Base-by-base conservation (phyloP, 1,140 invertebrate genomes). In the Aphidius gifuensis region DNA sequence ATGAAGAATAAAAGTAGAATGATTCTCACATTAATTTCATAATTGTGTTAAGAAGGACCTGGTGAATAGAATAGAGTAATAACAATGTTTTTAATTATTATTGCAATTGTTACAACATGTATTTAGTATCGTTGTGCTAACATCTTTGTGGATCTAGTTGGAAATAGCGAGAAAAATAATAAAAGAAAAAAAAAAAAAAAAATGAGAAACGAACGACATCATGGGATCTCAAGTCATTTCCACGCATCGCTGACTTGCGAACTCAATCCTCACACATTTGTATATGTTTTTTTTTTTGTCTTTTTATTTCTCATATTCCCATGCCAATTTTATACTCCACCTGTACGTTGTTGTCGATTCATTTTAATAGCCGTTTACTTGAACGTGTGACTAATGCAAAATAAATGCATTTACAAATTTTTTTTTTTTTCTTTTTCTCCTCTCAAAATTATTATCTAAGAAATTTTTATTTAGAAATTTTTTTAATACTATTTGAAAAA, bases 61-160 rank as follows among this genome's bases (percentile, higher is more conserved):
- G 32, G 21, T 55, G 40, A 39, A 55, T 7, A 5, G 53, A 55
- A 43, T 21, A 68, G 66, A 76, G 76, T 78, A 79, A 78, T 75
- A 74, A 78, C 65, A 67, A 69, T 60, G 64, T 62, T 69, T 68
- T 70, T 78, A 79, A 80, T 80, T 79, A 80, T 69, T 71, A 75
- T 76, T 66, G 67, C 39, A 56, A 32, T 76, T 73, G 71, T 74
- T 68, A 75, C 70, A 77, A 43, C 11, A 56, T 23, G 53, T 38
- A 49, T 42, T 42, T 42, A 63, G 58, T 58, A 51, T 32, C 53
- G 61, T 64, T 72, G 68, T 61, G 59, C 57, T 60, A 63, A 62
- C 58, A 50, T 51, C 64, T 32, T 47, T 60, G 48, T 32, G 23
- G 23, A 32, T 32, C 23, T 32, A 32, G 23, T 32, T 32, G 23